phyloP scores from a whole-genome alignment of 1,140 invertebrate genomes.

The Stenopsyche tienmushanensis region DNA sequence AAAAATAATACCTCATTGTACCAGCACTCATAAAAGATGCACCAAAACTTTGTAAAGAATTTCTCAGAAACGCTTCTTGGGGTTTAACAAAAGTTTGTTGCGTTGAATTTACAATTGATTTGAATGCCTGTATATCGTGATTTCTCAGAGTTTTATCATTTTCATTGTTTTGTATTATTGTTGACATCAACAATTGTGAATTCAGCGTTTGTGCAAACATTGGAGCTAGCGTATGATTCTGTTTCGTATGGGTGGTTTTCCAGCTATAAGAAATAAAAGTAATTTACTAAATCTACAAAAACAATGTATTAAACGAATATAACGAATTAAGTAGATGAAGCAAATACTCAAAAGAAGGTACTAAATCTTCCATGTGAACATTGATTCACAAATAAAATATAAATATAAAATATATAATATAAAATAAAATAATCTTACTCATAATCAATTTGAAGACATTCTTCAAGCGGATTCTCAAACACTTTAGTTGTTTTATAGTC shows the following conservation, averaged over 20 bases:
- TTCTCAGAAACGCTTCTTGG: background rate
- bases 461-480: conserved; percentile 25
- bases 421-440: conserved; percentile 21
- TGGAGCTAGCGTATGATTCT: conserved; percentile 8
- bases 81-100: background rate
- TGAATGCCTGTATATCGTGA: background rate
- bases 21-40: background rate
- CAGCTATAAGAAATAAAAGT: conserved; percentile 20
- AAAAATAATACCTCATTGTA: background rate
- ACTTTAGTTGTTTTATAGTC: conserved; percentile 21
- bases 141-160: background rate
- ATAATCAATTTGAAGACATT: conserved; percentile 23
- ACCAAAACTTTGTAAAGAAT: background rate
- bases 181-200: conserved; percentile 19
- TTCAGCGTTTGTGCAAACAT: conserved; percentile 36
- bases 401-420: conserved; percentile 9
- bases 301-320: conserved; percentile 13
- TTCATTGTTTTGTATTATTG: background rate
- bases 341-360: too few relatives aligned
- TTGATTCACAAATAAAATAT: too few relatives aligned
- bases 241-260: background rate
- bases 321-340: too few relatives aligned
- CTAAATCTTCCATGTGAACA: too few relatives aligned
- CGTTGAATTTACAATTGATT: conserved; percentile 1
- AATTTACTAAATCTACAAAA: background rate